These are phyloP conservation scores for Itoplectis maculator DNA, from an alignment of 2,888 invertebrate genomes.

Conservation along the genomic window DNA sequence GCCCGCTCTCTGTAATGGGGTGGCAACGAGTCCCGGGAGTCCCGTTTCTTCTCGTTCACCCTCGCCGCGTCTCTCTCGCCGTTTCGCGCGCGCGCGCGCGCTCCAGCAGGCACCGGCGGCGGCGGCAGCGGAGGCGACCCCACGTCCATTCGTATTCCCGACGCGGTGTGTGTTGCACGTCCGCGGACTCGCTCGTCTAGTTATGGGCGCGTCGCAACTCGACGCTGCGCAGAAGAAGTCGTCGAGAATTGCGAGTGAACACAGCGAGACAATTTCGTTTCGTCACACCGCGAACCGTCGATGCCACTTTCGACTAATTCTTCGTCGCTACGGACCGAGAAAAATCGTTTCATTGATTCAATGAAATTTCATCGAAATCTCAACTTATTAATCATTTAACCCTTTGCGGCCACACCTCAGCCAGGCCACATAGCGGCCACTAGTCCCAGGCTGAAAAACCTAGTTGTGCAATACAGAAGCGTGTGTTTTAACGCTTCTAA, in stretches of 20 bases:
- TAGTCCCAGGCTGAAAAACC: too few relatives aligned
- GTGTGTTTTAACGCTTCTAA: too few relatives aligned
- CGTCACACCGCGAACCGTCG: not conserved
- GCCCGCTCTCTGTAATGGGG: slow-evolving; percentile 80
- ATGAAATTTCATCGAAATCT: too few relatives aligned
- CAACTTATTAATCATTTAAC: too few relatives aligned
- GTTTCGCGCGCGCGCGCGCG: slow-evolving; percentile 11
- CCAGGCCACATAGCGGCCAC: too few relatives aligned
- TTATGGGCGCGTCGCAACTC: slow-evolving; percentile 40
- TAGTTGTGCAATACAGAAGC: too few relatives aligned
- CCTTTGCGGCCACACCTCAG: too few relatives aligned
- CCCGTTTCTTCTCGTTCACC: slow-evolving; percentile 78
- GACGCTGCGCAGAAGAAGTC: not conserved
- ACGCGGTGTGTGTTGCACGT: slow-evolving; percentile 50
- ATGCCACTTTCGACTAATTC: not conserved
- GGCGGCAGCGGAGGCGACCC: slow-evolving; percentile 47
- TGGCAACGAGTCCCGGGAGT: slow-evolving; percentile 84
- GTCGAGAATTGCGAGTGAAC: slow-evolving; percentile 22
- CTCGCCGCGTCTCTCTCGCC: slow-evolving; percentile 63
- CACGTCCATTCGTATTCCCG: slow-evolving; percentile 65
- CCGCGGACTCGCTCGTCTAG: slow-evolving; percentile 46
- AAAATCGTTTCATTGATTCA: too few relatives aligned
- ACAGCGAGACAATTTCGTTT: not conserved
- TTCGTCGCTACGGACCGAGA: too few relatives aligned
- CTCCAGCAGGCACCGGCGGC: not conserved